A percentile compares a stretch with the other conserved stretches of the same genome.
Conservation (phyloP, 2,888 invertebrate genomes). For the Sympetrum striolatum region DNA sequence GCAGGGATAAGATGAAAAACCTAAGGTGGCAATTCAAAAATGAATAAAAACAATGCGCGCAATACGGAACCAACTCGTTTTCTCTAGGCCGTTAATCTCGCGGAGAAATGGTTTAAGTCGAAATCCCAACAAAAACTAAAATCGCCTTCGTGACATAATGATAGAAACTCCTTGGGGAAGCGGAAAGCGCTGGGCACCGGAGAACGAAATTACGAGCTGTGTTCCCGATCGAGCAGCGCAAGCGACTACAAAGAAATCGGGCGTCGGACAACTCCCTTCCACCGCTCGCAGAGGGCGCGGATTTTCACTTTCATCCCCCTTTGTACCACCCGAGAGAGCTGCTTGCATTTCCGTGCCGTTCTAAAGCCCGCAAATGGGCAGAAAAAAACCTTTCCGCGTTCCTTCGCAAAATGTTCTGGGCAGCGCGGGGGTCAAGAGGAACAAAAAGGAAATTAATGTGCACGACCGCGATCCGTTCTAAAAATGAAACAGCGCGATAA, state of each 20-base stretch:
- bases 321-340: neutral
- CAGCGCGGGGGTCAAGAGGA: neutral
- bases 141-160: neutral
- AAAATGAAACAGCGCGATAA: neutral
- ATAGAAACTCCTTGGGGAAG: neutral
- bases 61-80: neutral
- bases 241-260: neutral
- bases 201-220: neutral
- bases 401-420: neutral
- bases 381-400: constrained; percentile 16
- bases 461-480: neutral
- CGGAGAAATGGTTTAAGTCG: neutral
- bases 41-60: neutral
- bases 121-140: neutral
- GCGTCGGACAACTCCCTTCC: neutral
- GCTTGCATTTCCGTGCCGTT: neutral
- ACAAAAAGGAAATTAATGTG: neutral
- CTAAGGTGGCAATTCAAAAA: neutral
- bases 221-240: neutral
- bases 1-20: neutral
- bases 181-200: neutral
- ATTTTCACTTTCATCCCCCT: neutral
- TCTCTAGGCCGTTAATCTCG: neutral
- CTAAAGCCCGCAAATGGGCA: neutral
- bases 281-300: neutral